Percentiles rank a stretch among this genome's conserved stretches.
Evolutionary conservation across 1,140 invertebrate species (phyloP).

Genomic region (Ceratosolen fusciceps): DNA sequence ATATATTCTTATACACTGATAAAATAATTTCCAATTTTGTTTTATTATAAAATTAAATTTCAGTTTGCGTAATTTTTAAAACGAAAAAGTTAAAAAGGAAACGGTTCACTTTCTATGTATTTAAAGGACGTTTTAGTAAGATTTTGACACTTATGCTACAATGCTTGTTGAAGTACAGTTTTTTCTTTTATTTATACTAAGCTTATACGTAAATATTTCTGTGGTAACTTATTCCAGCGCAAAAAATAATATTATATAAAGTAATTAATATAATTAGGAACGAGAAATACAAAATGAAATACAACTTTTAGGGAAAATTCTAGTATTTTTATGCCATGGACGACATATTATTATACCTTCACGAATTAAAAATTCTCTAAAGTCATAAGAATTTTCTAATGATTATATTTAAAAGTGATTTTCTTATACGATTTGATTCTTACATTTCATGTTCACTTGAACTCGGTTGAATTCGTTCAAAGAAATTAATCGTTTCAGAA

Average conservation of each 20-base stretch:
- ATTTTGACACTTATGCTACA: conserved; percentile 17
- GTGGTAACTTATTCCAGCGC: conserved; percentile 26
- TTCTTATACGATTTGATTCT: too few species aligned
- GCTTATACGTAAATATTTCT: conserved; percentile 26
- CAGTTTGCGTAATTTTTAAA: neutral
- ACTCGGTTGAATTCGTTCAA: too few species aligned
- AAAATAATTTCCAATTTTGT: neutral
- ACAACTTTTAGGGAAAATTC: conserved; percentile 15
- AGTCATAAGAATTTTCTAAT: too few species aligned
- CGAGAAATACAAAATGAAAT: conserved; percentile 23
- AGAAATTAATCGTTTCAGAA: too few species aligned
- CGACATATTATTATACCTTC: too few species aligned
- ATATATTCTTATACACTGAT: neutral
- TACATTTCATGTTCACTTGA: too few species aligned
- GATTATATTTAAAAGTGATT: too few species aligned
- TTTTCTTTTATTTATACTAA: conserved; percentile 25
- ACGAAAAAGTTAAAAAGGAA: neutral
- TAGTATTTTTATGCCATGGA: conserved; percentile 2
- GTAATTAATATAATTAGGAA: conserved; percentile 43
- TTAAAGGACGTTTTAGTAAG: conserved; percentile 14
- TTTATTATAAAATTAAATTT: neutral
- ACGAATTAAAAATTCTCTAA: too few species aligned
- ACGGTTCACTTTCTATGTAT: conserved; percentile 1
- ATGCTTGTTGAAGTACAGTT: conserved; percentile 30
- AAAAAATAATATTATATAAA: conserved; percentile 40